These are phyloP conservation scores for Malurus alboscapulatus DNA, from an alignment of 2,113 vertebrate genomes.

Conservation along the genomic window DNA sequence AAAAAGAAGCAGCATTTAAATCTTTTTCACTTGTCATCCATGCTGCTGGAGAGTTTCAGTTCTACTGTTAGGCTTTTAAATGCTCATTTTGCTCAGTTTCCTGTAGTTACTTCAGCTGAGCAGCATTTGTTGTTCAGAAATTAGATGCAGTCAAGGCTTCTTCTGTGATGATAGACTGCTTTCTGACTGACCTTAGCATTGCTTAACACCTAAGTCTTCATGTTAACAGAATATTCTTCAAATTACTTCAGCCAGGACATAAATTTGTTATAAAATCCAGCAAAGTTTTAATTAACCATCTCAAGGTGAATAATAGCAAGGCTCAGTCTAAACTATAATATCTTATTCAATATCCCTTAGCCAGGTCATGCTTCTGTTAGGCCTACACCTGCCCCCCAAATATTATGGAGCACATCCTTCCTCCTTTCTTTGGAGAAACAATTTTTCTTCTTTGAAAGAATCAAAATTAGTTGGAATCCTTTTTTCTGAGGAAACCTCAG, in stretches of 20 bases:
- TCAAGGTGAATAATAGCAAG: not conserved
- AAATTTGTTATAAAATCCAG: not conserved
- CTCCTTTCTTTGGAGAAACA: not conserved
- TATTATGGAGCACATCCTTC: not conserved
- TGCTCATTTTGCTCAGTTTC: not conserved
- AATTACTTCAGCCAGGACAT: not conserved
- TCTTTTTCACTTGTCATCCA: not conserved
- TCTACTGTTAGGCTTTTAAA: not conserved
- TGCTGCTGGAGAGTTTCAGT: not conserved
- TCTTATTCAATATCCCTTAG: not conserved
- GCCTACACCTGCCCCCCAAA: not conserved
- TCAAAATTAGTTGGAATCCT: not conserved
- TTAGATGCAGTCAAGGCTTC: not conserved
- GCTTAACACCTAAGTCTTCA: not conserved
- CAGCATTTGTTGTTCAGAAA: not conserved
- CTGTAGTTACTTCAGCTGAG: not conserved
- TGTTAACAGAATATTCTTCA: not conserved
- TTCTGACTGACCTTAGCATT: not conserved
- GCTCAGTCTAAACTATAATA: not conserved
- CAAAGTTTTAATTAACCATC: not conserved
- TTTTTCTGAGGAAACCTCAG: not conserved
- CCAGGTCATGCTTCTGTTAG: not conserved
- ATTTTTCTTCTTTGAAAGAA: not conserved
- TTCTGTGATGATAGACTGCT: rapidly evolving
- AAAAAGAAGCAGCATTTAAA: not conserved